Evolutionary conservation across 2,888 invertebrate species (phyloP), one percentile per base, ranked within the genome.

Genomic region (Spilarctia lutea): DNA sequence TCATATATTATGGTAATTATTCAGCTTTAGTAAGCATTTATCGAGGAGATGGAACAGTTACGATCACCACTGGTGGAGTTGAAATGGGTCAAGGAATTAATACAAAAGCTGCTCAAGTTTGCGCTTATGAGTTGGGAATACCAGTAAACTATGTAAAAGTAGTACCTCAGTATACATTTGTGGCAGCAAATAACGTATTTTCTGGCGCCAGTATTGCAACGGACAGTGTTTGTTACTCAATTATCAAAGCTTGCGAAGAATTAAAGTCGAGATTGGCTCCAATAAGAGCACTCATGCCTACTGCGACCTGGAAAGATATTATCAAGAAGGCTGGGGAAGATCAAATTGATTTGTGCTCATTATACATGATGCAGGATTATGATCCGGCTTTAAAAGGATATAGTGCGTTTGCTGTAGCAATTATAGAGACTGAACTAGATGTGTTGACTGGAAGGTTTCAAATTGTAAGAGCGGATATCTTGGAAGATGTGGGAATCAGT

Each of bases 11-110:
- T 71, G 97, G 97, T 0, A 96, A 96, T 68, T 97, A 96, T 82
- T 94, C 96, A 66, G 96, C 96, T 0, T 90, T 96, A 77, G 96
- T 98, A 1, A 96, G 97, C 0, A 96, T 98, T 79, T 98, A 97
- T 85, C 96, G 97, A 76, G 95, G 96, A 0, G 97, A 98, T 89
- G 97, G 97, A 0, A 96, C 97, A 2, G 97, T 98, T 0, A 96
- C 97, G 0, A 93, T 98, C 0, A 93, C 96, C 0, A 97, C 97
- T 73, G 97, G 97, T 10, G 97, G 97, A 1, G 94, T 97, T 68
- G 97, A 97, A 92, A 96, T 97, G 93, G 98, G 98, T 0, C 98
- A 98, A 95, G 98, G 98, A 0, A 96, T 98, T 56, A 97, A 98
- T 81, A 98, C 98, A 0, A 98, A 98, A 96, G 97, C 96, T 0